These are phyloP conservation scores for Carassius gibelio DNA, from an alignment of 2,113 vertebrate genomes.

Conservation along the genomic window DNA sequence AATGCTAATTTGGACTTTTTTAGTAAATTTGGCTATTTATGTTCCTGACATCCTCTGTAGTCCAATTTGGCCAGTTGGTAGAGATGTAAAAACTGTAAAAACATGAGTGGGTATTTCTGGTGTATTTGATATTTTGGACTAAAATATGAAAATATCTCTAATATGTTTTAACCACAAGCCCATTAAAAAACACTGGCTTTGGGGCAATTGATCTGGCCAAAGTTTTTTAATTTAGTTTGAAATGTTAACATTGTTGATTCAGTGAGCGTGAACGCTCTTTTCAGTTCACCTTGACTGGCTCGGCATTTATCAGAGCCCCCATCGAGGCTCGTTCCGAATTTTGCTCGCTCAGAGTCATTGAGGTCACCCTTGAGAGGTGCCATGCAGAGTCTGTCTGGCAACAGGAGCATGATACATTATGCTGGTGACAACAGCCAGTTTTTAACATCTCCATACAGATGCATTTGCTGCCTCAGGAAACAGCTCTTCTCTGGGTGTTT, in stretches of 20 bases:
- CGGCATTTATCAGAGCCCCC: conserved; percentile 62
- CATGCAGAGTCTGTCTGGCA: conserved; percentile 34
- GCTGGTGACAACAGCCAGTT: conserved; percentile 29
- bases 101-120: background rate
- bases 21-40: no score
- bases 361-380: conserved; percentile 60
- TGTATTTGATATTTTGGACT: background rate
- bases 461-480: conserved; percentile 15
- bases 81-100: background rate
- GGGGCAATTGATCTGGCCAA: background rate
- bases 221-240: conserved; percentile 48
- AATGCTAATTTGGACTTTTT: no score
- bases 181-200: background rate
- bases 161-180: background rate
- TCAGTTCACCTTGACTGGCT: conserved; percentile 66
- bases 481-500: background rate
- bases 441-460: conserved; percentile 33
- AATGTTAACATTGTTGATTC: conserved; percentile 47
- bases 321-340: conserved; percentile 27
- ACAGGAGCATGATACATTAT: conserved; percentile 57
- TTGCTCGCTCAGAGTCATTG: conserved; percentile 28
- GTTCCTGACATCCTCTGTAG: background rate
- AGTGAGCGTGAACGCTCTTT: conserved; percentile 38
- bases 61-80: background rate
- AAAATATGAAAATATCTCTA: background rate